Conservation (phyloP, 2,113 vertebrate species). For the Muntiacus muntjak region DNA sequence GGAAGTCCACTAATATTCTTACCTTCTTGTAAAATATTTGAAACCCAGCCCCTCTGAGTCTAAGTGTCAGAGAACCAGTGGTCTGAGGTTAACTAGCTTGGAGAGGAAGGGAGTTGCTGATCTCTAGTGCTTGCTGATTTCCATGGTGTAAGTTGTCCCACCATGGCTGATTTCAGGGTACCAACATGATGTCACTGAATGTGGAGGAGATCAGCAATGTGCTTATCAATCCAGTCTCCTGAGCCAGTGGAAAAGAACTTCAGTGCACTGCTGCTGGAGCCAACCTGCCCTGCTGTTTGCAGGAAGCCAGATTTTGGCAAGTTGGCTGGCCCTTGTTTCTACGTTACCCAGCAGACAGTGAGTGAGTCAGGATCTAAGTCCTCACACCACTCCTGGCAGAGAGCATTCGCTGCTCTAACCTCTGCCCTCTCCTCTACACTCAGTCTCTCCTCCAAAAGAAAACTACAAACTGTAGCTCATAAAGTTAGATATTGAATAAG, state of each 20-base stretch:
- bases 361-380: neutral
- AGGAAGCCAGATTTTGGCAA: neutral
- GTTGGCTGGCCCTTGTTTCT: neutral
- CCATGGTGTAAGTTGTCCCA: neutral
- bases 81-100: neutral
- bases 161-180: neutral
- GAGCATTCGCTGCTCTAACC: neutral
- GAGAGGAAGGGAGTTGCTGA: neutral
- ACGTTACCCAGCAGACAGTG: neutral
- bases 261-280: neutral
- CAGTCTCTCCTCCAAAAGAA: neutral
- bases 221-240: neutral
- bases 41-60: neutral
- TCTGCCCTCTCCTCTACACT: neutral
- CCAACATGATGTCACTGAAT: neutral
- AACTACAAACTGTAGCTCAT: neutral
- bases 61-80: neutral
- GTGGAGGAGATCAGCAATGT: neutral
- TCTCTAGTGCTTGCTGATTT: neutral
- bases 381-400: neutral
- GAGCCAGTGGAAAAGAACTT: neutral
- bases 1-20: neutral
- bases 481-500: neutral
- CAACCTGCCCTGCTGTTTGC: neutral
- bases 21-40: neutral